A percentile compares a stretch with the other conserved stretches of the same genome.
Conservation (phyloP, 2,888 invertebrate genomes). For the Aplocera efformata region DNA sequence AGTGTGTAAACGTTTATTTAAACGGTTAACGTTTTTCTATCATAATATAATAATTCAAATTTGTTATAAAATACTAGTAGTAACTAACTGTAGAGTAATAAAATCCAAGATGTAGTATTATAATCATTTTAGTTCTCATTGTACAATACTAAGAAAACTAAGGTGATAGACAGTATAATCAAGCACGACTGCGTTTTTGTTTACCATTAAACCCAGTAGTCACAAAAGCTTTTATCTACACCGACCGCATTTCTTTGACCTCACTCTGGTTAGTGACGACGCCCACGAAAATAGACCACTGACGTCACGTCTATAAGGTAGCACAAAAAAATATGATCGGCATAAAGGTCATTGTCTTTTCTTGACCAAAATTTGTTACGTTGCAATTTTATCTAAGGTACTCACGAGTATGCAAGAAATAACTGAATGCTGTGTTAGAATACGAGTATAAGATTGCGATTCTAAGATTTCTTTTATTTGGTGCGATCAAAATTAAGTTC, state of each 20-base stretch:
- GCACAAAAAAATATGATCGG: conserved; percentile 48
- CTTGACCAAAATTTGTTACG: conserved; percentile 36
- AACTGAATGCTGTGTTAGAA: too few relatives aligned
- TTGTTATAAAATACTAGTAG: too few relatives aligned
- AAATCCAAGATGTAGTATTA: too few relatives aligned
- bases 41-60: too few relatives aligned
- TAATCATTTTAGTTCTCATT: too few relatives aligned
- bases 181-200: conserved; percentile 42
- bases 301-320: conserved; percentile 44
- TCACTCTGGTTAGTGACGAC: conserved; percentile 45
- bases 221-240: conserved; percentile 59
- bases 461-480: too few relatives aligned
- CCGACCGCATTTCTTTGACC: conserved; percentile 56
- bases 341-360: conserved; percentile 57
- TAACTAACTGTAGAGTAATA: too few relatives aligned
- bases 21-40: too few relatives aligned
- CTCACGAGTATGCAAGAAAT: too few relatives aligned
- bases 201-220: conserved; percentile 27
- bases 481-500: too few relatives aligned
- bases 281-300: conserved; percentile 48
- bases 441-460: too few relatives aligned
- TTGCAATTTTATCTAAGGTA: conserved; percentile 9
- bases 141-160: background rate
- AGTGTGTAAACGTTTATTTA: too few relatives aligned
- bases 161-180: conserved; percentile 3